A percentile compares a stretch with the other conserved stretches of the same genome.
phyloP scores from a whole-genome alignment of 1,140 invertebrate genomes.

The Aricia agestis region DNA sequence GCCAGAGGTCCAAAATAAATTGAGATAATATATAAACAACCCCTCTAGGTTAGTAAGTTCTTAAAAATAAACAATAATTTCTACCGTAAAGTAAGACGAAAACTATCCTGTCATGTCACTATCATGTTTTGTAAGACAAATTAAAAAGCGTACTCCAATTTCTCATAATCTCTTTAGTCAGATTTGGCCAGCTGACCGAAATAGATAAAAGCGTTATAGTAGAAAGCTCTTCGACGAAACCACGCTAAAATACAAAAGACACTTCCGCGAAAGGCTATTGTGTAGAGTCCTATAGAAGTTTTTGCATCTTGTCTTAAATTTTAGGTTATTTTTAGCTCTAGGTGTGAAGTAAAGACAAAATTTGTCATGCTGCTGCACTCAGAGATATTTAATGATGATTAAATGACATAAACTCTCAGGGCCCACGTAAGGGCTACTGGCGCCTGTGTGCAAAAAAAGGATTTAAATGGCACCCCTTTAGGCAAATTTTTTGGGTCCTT shows the following conservation, averaged over 20 bases:
- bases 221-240: constrained; percentile 8
- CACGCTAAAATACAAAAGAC: constrained; percentile 12
- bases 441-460: too few relatives aligned
- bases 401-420: too few relatives aligned
- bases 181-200: constrained; percentile 4
- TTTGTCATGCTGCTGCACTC: not conserved
- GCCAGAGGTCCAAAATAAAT: too few relatives aligned
- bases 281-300: constrained; percentile 10
- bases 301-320: constrained; percentile 7
- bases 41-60: too few relatives aligned
- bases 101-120: not conserved
- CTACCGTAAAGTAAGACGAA: not conserved
- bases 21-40: too few relatives aligned
- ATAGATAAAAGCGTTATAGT: constrained; percentile 4
- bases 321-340: constrained; percentile 8
- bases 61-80: not conserved
- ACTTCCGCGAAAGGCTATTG: not conserved
- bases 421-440: too few relatives aligned
- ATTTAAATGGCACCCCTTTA: too few relatives aligned
- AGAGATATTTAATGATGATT: too few relatives aligned
- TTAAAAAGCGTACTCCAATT: not conserved
- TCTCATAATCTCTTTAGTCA: not conserved
- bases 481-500: too few relatives aligned
- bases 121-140: not conserved
- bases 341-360: not conserved